Percentiles rank a stretch among this genome's conserved stretches.
These are phyloP conservation scores for Antigone vipio DNA, from an alignment of 2,113 vertebrate genomes.

Conservation along the genomic window DNA sequence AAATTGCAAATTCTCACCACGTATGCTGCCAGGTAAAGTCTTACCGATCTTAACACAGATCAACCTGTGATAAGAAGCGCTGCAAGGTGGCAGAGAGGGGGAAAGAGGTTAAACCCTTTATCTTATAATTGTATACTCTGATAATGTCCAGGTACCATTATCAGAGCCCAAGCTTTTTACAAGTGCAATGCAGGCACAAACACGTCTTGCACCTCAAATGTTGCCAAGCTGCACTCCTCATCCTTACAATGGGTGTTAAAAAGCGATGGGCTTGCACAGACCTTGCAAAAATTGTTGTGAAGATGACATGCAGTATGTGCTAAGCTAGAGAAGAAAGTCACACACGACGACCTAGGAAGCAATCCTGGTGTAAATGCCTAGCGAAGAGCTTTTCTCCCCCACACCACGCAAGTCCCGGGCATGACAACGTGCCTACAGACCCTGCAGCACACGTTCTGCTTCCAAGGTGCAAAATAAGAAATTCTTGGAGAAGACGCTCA, in stretches of 20 bases:
- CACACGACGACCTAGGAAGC: not conserved
- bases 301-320: accelerated
- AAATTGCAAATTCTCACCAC: not conserved
- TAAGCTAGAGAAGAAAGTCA: not conserved
- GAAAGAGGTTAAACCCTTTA: not conserved
- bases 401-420: accelerated
- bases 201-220: not conserved
- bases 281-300: not conserved
- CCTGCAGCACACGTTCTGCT: accelerated
- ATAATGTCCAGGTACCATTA: accelerated
- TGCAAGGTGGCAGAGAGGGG: not conserved
- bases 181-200: not conserved
- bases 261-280: not conserved
- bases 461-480: not conserved
- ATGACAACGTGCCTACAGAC: accelerated
- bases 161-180: not conserved
- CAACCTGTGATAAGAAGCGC: not conserved
- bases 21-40: not conserved
- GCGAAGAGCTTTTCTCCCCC: not conserved
- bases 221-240: not conserved
- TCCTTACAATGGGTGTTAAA: not conserved
- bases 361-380: not conserved
- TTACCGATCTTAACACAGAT: not conserved
- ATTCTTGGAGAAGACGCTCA: not conserved
- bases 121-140: not conserved